phyloP scores from a whole-genome alignment of 2,888 invertebrate species.

The Operophtera brumata region DNA sequence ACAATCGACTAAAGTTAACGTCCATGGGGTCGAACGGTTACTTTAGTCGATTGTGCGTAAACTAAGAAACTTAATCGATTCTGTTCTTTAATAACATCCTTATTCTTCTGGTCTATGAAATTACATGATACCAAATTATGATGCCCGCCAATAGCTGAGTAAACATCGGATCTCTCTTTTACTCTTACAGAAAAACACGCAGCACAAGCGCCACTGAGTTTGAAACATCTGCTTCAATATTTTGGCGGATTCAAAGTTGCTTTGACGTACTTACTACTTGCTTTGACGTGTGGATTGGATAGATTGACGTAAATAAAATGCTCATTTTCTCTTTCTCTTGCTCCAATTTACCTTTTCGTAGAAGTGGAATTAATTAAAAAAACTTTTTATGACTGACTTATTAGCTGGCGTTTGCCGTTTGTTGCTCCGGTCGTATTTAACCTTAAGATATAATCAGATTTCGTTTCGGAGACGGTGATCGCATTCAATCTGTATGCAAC shows the following conservation, averaged over 20 bases:
- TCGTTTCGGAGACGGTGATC: conserved; percentile 65
- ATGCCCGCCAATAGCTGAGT: conserved; percentile 2
- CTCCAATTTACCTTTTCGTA: conserved; percentile 60
- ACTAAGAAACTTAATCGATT: neutral
- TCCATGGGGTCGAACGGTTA: too few species aligned
- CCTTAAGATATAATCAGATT: conserved; percentile 53
- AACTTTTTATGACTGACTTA: conserved; percentile 70
- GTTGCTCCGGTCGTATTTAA: conserved; percentile 45
- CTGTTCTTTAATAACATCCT: too few species aligned
- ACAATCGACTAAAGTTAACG: too few species aligned
- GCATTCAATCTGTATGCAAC: conserved; percentile 78
- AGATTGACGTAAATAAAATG: conserved; percentile 66
- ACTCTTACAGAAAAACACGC: conserved; percentile 12
- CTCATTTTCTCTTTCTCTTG: conserved; percentile 45
- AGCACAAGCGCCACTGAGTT: conserved; percentile 35
- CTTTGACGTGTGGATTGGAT: conserved; percentile 66
- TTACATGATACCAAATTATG: conserved; percentile 30
- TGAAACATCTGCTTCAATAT: conserved; percentile 11
- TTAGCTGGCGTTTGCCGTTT: conserved; percentile 54
- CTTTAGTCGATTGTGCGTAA: too few species aligned
- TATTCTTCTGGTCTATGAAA: conserved; percentile 47
- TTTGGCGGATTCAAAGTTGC: conserved; percentile 55
- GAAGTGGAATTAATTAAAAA: conserved; percentile 54
- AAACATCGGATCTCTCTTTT: conserved; percentile 47
- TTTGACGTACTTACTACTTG: conserved; percentile 70